A percentile compares a stretch with the other conserved stretches of the same genome.
phyloP scores from a whole-genome alignment of 53 echinoderm and acorn worm genomes.

The Henricia sp. region DNA sequence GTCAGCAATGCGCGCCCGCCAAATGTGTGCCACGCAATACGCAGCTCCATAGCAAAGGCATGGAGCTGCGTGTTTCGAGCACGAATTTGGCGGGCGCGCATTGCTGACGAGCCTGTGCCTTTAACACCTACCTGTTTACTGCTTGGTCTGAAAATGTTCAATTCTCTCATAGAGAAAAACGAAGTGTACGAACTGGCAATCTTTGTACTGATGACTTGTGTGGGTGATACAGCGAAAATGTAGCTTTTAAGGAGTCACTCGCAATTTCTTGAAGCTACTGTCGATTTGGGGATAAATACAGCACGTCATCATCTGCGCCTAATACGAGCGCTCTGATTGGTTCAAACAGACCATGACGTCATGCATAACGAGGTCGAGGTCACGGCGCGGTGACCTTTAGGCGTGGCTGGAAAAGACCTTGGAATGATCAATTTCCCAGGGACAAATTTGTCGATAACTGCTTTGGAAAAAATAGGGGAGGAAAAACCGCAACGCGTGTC shows the following conservation, averaged over 20 bases:
- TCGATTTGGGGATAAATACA: background rate
- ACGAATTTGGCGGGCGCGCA: no score
- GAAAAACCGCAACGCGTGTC: constrained; percentile 36
- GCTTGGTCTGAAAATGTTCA: no score
- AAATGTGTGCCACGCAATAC: no score
- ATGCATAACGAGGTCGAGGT: constrained; percentile 50
- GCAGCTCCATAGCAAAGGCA: no score
- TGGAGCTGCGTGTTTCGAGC: no score
- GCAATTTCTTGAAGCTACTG: background rate
- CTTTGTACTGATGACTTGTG: background rate
- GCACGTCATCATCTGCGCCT: constrained; percentile 1
- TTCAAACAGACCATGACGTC: constrained; percentile 9
- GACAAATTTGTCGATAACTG: constrained; percentile 60
- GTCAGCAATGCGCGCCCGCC: no score
- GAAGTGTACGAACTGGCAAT: background rate
- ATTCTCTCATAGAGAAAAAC: background rate
- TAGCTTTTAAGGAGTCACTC: constrained; percentile 15
- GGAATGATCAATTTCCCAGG: constrained; percentile 42
- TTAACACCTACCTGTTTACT: no score
- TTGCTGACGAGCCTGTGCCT: no score
- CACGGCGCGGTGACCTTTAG: constrained; percentile 46
- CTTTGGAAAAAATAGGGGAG: no score
- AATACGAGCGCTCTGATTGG: background rate
- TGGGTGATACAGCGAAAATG: background rate
- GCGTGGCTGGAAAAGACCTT: background rate